A percentile compares a stretch with the other conserved stretches of the same genome.
These are phyloP conservation scores for Endomychus coccineus DNA, from an alignment of 2,888 invertebrate genomes.

Conservation along the genomic window DNA sequence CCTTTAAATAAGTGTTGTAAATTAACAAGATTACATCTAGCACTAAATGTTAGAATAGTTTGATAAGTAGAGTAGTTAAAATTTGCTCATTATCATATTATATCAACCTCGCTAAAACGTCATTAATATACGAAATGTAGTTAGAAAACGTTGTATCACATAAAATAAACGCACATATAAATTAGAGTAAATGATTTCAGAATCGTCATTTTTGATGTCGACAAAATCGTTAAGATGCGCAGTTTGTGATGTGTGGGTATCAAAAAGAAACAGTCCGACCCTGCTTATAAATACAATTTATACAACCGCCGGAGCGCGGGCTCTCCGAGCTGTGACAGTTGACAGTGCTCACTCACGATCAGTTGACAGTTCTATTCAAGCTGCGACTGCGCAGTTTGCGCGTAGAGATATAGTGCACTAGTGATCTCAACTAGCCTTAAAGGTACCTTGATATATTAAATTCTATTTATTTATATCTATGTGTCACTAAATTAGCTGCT, in stretches of 20 bases:
- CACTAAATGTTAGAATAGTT: too few relatives aligned
- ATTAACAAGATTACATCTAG: too few relatives aligned
- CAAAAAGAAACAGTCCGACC: conserved; percentile 10
- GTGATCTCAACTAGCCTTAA: conserved; percentile 46
- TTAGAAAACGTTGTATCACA: too few relatives aligned
- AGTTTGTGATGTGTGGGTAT: conserved; percentile 16
- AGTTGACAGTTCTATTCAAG: conserved; percentile 23
- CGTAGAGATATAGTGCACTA: conserved; percentile 42
- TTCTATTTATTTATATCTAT: conserved; percentile 38
- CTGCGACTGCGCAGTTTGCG: conserved; percentile 30
- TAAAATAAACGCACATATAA: too few relatives aligned
- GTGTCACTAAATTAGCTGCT: conserved; percentile 36
- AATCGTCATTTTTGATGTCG: too few relatives aligned
- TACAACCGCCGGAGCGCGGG: conserved; percentile 25
- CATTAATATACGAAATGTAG: too few relatives aligned
- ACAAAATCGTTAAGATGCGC: too few relatives aligned
- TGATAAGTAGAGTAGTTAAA: too few relatives aligned
- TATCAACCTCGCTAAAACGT: too few relatives aligned
- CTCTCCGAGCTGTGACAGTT: conserved; percentile 32
- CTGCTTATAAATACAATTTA: conserved; percentile 13
- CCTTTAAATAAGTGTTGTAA: too few relatives aligned
- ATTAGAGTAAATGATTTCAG: too few relatives aligned
- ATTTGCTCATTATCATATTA: too few relatives aligned
- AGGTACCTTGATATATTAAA: conserved; percentile 42
- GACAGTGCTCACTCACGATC: conserved; percentile 32